Evolutionary conservation across 1,140 invertebrate species (phyloP), one percentile per base, ranked within the genome.

Genomic region (Leptestheria dahalacensis): DNA sequence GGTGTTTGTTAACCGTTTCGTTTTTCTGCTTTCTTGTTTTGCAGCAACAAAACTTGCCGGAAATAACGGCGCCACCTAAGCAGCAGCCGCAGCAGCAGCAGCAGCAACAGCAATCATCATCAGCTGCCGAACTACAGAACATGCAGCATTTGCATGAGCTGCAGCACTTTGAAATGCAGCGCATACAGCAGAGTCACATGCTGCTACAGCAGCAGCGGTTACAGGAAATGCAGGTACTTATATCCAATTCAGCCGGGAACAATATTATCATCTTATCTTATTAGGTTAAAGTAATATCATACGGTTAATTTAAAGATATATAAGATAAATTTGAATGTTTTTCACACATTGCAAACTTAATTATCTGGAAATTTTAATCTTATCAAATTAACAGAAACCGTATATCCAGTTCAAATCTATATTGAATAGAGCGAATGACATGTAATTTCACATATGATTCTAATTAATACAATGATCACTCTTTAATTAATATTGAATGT

Each of bases 151-250:
- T 68, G 49, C 64, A 70, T 63, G 59, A 60, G 56, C 69, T 65
- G 59, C 69, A 64, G 63, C 68, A 64, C 60, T 66, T 64, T 28
- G 65, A 64, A 50, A 64, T 57, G 59, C 62, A 56, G 62, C 71
- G 72, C 26, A 29, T 55, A 55, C 53, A 55, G 62, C 75, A 75
- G 61, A 74, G 74, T 64, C 74, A 74, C 65, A 72, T 75, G 61
- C 71, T 75, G 56, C 76, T 75, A 62, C 74, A 74, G 55, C 72
- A 74, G 52, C 75, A 78, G 62, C 78, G 75, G 65, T 74, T 79
- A 28, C 76, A 79, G 62, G 77, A 79, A 64, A 64, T 80, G 26
- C 78, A 79, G 68, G 77, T 78, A 61, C 65, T n/a, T n/a, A n/a
- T n/a, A n/a, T n/a, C n/a, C n/a, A n/a, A n/a, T n/a, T n/a, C n/a